Evolutionary conservation across 2,113 vertebrate species (phyloP), one percentile per base, ranked within the genome.

Genomic region (Mirounga angustirostris): DNA sequence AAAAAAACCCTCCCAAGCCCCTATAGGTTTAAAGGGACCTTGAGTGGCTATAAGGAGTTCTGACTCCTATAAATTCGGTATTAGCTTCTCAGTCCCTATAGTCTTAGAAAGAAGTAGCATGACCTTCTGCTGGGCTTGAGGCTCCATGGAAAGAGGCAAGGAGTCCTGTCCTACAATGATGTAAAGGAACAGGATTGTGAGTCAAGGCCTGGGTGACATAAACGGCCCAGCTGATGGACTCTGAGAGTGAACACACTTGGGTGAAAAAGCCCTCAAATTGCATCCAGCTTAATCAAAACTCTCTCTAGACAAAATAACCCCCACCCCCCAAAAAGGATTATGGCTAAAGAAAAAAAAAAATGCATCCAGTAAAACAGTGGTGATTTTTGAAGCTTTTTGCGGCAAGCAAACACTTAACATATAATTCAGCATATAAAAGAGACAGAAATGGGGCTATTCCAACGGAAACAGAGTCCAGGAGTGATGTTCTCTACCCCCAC

Each of bases 221-320:
- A 80, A 59, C 13, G 10, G 14, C 18, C 67, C 21, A 36, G 76
- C 6, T 65, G 56, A 90, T 9, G 40, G 46, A 84, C 26, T 58
- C 50, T 58, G 50, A 84, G 15, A 88, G 8, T 6, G 26, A 85
- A 74, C 30, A 84, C 28, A 73, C 36, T 14, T 22, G 7, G 7
- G 36, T 58, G 19, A 30, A 86, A 58, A 83, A 65, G 8, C 10
- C 18, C 21, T 76, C 92, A 89, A 33, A 88, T 33, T 46, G 61
- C 40, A 46, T 63, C 54, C 71, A 59, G 13, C 12, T 91, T 93
- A 87, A 74, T 94, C n/a, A 63, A 91, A 97, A 87, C 13, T 74
- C 26, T 63, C 80, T 96, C 52, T 59, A 74, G 15, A 89, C 43
- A 50, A 95, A 89, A 54, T 52, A n/a, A 73, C 12, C 16, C 19